These are phyloP conservation scores for Patiria miniata DNA, from an alignment of 35 echinoderm and acorn worm genomes.

Conservation along the genomic window DNA sequence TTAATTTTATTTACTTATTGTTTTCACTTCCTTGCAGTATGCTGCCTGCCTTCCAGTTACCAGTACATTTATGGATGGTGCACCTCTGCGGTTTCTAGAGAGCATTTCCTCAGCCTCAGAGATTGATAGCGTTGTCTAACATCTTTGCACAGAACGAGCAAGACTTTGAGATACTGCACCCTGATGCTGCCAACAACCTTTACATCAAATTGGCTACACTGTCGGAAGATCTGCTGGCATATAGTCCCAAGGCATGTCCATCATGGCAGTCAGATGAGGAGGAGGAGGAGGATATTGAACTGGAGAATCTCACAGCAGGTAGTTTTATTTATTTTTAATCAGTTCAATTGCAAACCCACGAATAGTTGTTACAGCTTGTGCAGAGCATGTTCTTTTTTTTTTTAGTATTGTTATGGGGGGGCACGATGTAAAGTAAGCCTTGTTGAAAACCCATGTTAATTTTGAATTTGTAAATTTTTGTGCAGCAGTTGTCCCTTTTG, in stretches of 20 bases:
- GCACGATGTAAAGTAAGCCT: background rate
- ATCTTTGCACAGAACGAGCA: background rate
- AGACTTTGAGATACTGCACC: background rate
- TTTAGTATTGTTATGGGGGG: background rate
- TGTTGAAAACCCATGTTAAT: background rate
- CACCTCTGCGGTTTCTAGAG: background rate
- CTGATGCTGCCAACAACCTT: background rate
- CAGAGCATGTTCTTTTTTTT: background rate
- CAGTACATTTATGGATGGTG: background rate
- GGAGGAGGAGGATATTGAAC: background rate
- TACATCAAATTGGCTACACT: background rate
- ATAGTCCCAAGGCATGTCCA: background rate
- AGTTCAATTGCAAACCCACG: background rate
- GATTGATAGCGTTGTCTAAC: background rate
- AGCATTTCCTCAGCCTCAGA: background rate
- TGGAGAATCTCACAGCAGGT: background rate
- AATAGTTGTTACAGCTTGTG: background rate
- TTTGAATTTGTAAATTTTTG: background rate
- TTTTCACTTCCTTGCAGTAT: background rate
- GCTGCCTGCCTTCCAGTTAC: background rate
- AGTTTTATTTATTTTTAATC: background rate
- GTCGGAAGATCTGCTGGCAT: background rate
- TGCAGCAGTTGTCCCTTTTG: background rate
- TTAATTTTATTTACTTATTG: background rate
- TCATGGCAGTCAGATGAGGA: background rate